Evolutionary conservation across 1,140 invertebrate species (phyloP), one percentile per base, ranked within the genome.

Genomic region (Macrobrachium rosenbergii): DNA sequence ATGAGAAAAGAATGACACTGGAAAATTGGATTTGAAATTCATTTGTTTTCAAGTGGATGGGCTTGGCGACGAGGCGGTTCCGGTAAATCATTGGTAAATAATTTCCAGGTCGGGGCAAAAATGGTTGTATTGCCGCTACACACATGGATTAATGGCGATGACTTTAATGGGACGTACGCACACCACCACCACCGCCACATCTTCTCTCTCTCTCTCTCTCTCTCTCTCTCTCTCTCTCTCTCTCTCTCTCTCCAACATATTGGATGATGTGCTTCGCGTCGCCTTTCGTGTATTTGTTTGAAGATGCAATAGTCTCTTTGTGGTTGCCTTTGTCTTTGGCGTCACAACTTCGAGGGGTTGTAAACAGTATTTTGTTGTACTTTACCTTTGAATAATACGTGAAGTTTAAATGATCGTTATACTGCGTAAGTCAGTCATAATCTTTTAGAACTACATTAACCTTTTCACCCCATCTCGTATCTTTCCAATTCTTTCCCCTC

Each of bases 11-110:
- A 85, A 85, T 85, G 83, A 85, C 83, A 85, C 75, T 85, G 83
- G 83, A 85, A 85, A 85, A 85, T 85, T 85, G 83, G 83, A 85
- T 85, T 85, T 85, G 83, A 85, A 85, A 85, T 85, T 85, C 83
- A 85, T 85, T 85, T 85, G 83, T 85, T 85, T 85, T 85, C 83
- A 85, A 85, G 83, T 85, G 83, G 83, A 85, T 85, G 83, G 83
- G 83, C 76, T 67, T 67, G 75, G 83, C 75, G 83, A 85, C 75
- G 76, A 79, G 60, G 83, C 63, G 45, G 76, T 60, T 75, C 12
- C 62, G 83, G 83, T 85, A 79, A 67, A 85, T 85, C 83, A 85
- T 85, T 79, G 83, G 83, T 79, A 85, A 85, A 85, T 85, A 85
- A 85, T 79, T 78, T 79, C 77, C 75, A 67, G 62, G 79, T 19